Evolutionary conservation across 2,113 vertebrate species (phyloP).

Genomic region (Zeus faber): DNA sequence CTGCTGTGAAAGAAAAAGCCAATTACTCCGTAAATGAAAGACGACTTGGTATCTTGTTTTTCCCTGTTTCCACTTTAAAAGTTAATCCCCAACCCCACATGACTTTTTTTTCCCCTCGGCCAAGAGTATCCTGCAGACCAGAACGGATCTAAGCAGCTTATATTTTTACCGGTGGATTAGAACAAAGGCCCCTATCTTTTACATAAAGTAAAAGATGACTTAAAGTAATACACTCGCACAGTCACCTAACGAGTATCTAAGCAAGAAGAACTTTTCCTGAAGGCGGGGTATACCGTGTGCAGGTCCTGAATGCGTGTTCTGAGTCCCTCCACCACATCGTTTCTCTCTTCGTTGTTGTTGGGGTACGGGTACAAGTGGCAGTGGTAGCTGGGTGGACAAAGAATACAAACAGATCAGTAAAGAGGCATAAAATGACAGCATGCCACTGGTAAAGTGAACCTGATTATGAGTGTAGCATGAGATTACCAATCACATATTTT

Average conservation of each 20-base stretch:
- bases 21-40: neutral
- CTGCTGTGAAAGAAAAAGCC: neutral
- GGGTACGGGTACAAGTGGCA: constrained; percentile 95
- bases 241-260: constrained; percentile 16
- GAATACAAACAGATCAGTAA: neutral
- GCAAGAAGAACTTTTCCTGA: neutral
- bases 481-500: constrained; percentile 97
- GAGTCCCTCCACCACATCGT: constrained; percentile 84
- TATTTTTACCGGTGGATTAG: too few species aligned
- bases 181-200: too few species aligned
- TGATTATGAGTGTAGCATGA: neutral
- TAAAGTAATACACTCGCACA: neutral
- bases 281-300: constrained; percentile 76
- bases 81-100: too few species aligned
- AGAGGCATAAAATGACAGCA: neutral
- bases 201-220: neutral
- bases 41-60: neutral
- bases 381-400: constrained; percentile 81
- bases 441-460: neutral
- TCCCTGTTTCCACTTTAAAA: too few species aligned
- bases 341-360: constrained; percentile 83
- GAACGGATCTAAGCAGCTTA: too few species aligned
- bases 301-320: constrained; percentile 90
- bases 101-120: too few species aligned
- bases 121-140: too few species aligned